Evolutionary conservation across 2,888 invertebrate species (phyloP).

Genomic region (Drosophila barbarae): DNA sequence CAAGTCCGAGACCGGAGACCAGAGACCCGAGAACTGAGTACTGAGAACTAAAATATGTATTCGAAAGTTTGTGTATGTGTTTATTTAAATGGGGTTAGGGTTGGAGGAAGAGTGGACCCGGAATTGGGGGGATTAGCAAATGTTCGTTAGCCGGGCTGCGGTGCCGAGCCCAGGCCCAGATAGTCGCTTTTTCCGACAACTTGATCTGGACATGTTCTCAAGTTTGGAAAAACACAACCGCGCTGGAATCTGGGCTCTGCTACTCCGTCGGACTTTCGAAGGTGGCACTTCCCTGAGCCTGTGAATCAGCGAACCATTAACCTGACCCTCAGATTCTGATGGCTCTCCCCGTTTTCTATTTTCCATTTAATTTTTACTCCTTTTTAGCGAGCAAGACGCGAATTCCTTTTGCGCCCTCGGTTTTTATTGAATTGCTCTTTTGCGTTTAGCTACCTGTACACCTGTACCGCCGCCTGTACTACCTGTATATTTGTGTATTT

Average conservation of each 20-base stretch:
- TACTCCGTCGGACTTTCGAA: conserved; percentile 22
- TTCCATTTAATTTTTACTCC: conserved; percentile 21
- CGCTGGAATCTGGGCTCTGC: conserved; percentile 27
- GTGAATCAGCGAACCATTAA: conserved; percentile 64
- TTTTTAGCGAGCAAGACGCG: conserved; percentile 22
- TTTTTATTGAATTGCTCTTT: conserved; percentile 51
- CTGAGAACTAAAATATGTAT: conserved; percentile 36
- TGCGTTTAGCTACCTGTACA: conserved; percentile 23
- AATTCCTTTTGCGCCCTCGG: conserved; percentile 12
- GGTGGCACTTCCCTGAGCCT: conserved; percentile 27
- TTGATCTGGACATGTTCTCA: conserved; percentile 70
- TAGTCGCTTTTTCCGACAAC: conserved; percentile 72
- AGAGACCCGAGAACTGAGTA: conserved; percentile 4
- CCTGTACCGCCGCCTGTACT: conserved; percentile 9
- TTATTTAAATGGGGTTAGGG: conserved; percentile 21
- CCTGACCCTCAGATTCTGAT: conserved; percentile 63
- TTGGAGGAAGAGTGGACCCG: neutral
- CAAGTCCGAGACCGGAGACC: conserved; percentile 46
- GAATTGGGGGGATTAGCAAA: conserved; percentile 11
- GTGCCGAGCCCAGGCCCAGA: conserved; percentile 56
- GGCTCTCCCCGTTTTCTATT: conserved; percentile 30
- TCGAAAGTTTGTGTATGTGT: conserved; percentile 31
- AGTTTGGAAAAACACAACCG: conserved; percentile 57
- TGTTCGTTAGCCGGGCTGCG: conserved; percentile 41
- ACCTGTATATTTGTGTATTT: conserved; percentile 4